Evolutionary conservation across 1,140 invertebrate genomes (phyloP).

Genomic region (Pogonus chalceus): DNA sequence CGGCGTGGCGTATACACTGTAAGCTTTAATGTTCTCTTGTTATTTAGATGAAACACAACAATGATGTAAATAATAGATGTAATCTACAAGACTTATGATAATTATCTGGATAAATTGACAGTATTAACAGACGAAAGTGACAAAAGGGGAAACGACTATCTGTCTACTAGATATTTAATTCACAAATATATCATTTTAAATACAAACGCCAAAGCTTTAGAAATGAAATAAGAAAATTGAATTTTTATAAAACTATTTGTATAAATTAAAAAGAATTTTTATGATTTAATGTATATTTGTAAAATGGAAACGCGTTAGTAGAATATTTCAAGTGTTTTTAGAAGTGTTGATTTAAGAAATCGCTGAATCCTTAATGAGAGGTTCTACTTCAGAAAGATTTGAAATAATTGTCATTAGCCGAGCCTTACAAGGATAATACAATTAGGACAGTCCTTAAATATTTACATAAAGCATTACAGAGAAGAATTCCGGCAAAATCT

Average conservation of each 20-base stretch:
- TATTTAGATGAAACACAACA: too few relatives aligned
- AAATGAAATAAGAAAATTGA: neutral
- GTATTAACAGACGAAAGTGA: neutral
- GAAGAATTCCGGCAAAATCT: neutral
- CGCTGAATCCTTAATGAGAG: neutral
- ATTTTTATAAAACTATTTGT: neutral
- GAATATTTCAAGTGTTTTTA: neutral
- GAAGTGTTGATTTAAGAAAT: neutral
- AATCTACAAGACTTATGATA: neutral
- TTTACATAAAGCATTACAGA: slow-evolving; percentile 1
- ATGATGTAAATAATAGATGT: slow-evolving; percentile 3
- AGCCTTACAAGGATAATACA: slow-evolving; percentile 3
- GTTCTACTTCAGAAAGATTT: slow-evolving; percentile 1
- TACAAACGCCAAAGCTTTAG: neutral
- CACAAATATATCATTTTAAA: neutral
- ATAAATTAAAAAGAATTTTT: neutral
- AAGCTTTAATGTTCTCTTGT: too few relatives aligned
- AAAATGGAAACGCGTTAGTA: neutral
- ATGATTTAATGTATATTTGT: neutral
- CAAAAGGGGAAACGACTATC: neutral
- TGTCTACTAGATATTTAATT: neutral
- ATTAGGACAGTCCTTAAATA: slow-evolving; percentile 6
- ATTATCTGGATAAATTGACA: slow-evolving; percentile 1
- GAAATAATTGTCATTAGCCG: slow-evolving; percentile 5
- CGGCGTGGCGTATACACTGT: too few relatives aligned